Evolutionary conservation across 2,113 vertebrate species (phyloP), one percentile per base, ranked within the genome.

Genomic region (Nothocercus nigrocapillus): DNA sequence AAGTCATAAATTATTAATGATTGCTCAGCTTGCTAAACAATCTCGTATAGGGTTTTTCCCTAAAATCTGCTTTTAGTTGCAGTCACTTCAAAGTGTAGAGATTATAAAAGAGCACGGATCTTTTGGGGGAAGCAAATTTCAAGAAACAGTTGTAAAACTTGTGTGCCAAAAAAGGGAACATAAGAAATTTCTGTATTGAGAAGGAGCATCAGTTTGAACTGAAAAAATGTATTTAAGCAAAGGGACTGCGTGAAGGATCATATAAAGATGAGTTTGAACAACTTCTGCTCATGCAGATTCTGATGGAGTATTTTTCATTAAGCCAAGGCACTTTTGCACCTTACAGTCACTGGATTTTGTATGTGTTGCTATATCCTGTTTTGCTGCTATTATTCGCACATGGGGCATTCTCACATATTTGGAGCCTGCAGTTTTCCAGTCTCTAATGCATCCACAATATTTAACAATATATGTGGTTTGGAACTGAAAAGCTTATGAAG

Each of bases 381-480:
- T 97, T 97, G 90, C 95, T 97, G 97, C 90, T 95, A 89, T 92
- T 96, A 79, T 62, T 97, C 95, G 62, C 88, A 94, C 61, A 11
- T 96, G 96, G 96, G 95, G 84, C 93, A 96, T 84, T 97, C 96
- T 96, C 97, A 73, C 96, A 24, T 98, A 91, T 97, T 95, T 96
- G 97, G 97, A 98, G 96, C 92, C 98, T 96, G 96, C 98, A 96
- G 83, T 98, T 95, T 96, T 96, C 97, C 94, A 93, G 91, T 96
- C 97, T 95, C 97, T 97, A 92, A 95, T 98, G 95, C 97, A 98
- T 98, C 98, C 98, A 97, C 98, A 69, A 95, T 97, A 98, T 98
- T 98, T 97, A 98, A 98, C 98, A 96, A 53, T 98, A 97, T 97
- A 96, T 98, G 97, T 98, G 97, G 97, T 97, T 98, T 98, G 98